A percentile compares a stretch with the other conserved stretches of the same genome.
phyloP scores from a whole-genome alignment of 2,888 invertebrate genomes.

The Pseudolycoriella hygida region DNA sequence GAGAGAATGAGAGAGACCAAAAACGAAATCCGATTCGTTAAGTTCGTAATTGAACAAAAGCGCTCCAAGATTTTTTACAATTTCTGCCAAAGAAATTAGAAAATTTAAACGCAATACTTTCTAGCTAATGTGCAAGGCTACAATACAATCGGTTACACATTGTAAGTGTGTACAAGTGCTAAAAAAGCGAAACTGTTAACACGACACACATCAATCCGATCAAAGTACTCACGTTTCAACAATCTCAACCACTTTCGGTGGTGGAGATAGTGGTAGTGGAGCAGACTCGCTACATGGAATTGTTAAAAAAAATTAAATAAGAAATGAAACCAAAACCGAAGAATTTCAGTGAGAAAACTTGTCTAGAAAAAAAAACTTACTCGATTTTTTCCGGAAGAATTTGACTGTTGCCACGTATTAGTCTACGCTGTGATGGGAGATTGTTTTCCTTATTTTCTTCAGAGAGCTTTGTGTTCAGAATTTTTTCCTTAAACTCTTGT shows the following conservation, averaged over 20 bases:
- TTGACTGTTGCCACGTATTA: slow-evolving; percentile 23
- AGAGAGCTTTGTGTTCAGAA: slow-evolving; percentile 4
- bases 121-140: too few species aligned
- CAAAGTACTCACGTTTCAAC: background rate
- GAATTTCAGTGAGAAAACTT: background rate
- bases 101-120: too few species aligned
- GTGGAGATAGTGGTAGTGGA: background rate
- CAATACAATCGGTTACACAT: too few species aligned
- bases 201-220: background rate
- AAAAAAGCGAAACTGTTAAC: too few species aligned
- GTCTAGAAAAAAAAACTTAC: slow-evolving; percentile 19
- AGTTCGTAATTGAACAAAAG: too few species aligned
- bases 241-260: background rate
- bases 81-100: too few species aligned
- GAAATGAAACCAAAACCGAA: too few species aligned
- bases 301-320: background rate
- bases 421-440: slow-evolving; percentile 14
- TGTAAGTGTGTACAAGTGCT: too few species aligned
- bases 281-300: background rate
- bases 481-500: slow-evolving; percentile 19
- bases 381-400: slow-evolving; percentile 20
- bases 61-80: too few species aligned
- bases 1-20: too few species aligned
- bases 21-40: too few species aligned
- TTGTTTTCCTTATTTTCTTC: slow-evolving; percentile 22